phyloP scores from a whole-genome alignment of 2,113 vertebrate genomes.

The Rhynchopsitta pachyrhyncha region DNA sequence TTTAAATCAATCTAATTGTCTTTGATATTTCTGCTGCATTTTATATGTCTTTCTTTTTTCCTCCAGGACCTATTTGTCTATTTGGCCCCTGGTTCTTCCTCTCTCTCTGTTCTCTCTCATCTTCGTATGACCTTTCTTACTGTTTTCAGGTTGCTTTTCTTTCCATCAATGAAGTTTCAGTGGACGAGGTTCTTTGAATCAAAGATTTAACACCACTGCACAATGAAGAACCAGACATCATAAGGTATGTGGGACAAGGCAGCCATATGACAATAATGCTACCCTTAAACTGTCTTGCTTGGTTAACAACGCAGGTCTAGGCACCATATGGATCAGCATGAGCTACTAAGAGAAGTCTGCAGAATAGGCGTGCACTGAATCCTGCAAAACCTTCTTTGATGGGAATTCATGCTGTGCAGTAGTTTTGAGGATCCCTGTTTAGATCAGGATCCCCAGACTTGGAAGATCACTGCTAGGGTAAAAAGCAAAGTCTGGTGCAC shows the following conservation, averaged over 20 bases:
- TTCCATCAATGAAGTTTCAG: background rate
- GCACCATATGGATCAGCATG: background rate
- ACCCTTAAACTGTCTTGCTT: background rate
- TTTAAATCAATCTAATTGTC: background rate
- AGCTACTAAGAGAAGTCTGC: background rate
- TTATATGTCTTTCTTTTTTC: background rate
- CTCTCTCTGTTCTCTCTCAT: background rate
- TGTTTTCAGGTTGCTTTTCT: background rate
- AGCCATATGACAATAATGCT: background rate
- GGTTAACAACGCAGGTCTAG: background rate
- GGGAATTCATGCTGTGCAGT: too few species aligned
- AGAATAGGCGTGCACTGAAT: accelerated
- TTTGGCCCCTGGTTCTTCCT: background rate
- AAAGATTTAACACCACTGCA: background rate
- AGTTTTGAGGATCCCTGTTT: background rate
- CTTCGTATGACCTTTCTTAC: background rate
- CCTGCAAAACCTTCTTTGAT: background rate
- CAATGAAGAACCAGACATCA: background rate
- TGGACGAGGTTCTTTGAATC: background rate
- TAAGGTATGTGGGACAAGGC: background rate
- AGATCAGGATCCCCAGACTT: background rate
- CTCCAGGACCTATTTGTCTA: background rate
- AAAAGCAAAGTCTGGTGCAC: background rate
- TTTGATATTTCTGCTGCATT: background rate
- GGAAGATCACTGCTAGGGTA: background rate